Evolutionary conservation across 2,113 vertebrate genomes (phyloP), one percentile per base, ranked within the genome.

Genomic region (Lonchura striata): DNA sequence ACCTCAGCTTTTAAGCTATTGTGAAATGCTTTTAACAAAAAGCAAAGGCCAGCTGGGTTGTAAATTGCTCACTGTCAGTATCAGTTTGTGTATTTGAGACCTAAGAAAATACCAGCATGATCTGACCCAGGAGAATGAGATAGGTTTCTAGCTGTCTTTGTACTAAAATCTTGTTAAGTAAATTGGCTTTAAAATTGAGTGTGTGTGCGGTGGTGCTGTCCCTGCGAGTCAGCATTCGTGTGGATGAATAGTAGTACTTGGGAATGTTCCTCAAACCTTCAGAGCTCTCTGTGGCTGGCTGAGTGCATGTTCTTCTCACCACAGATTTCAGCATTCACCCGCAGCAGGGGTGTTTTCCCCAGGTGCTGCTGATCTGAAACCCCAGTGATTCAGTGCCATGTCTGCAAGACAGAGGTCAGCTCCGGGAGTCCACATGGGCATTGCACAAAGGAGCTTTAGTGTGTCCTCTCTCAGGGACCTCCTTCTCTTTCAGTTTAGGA

Each of bases 401-500:
- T 33, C 54, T 70, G 44, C 50, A 19, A 39, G 68, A 13, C 10
- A 42, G 31, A 42, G 31, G 19, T 46, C 44, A 66, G 61, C 47
- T 78, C 69, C 57, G 50, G 39, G 52, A 60, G 13, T 10, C 60
- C n/a, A 24, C 35, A 3, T 15, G 30, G 47, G 11, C 47, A 60
- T 56, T 18, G 5, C 4, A 1, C 77, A 33, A 27, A 46, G 63
- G n/a, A 95, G 20, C 37, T 70, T 61, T 18, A 70, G 42, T 0
- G 0, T 7, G 2, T 46, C 42, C 23, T 76, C 42, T 86, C 47
- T 41, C 15, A 8, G 24, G 22, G 28, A 60, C 66, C 0, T 1
- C 30, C 47, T 79, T 50, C 28, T 81, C 59, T 65, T 66, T 79
- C 66, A 27, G 41, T 42, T 77, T 61, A 66, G 71, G 71, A 65